Evolutionary conservation across 2,797 vertebrate species (phyloP).

Genomic region (Sebastes nivosus): DNA sequence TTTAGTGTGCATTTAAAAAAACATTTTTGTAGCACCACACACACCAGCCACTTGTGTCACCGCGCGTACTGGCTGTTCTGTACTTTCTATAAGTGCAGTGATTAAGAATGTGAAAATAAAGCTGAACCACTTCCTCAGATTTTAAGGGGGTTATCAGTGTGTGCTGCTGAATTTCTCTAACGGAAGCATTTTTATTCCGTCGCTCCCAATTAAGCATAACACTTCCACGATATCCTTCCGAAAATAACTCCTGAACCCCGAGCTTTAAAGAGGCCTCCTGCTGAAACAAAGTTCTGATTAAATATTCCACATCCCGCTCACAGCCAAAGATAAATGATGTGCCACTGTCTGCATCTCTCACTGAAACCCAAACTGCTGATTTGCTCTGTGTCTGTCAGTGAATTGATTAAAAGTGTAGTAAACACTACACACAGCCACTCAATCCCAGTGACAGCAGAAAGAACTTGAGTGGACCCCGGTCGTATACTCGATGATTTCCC

Average conservation of each 20-base stretch:
- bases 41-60: neutral
- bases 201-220: conserved; percentile 30
- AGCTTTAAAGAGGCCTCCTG: conserved; percentile 28
- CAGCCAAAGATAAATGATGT: conserved; percentile 57
- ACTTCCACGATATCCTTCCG: conserved; percentile 12
- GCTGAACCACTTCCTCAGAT: neutral
- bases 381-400: conserved; percentile 45
- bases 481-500: conserved; percentile 49
- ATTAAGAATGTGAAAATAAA: conserved; percentile 28
- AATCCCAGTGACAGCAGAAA: conserved; percentile 54
- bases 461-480: conserved; percentile 40
- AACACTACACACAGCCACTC: conserved; percentile 53
- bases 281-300: conserved; percentile 46
- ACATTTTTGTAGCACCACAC: neutral
- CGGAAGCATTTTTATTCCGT: neutral
- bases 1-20: neutral
- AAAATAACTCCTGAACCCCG: conserved; percentile 32
- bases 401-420: conserved; percentile 62
- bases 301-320: conserved; percentile 40
- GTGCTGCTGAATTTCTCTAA: conserved; percentile 15
- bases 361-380: conserved; percentile 52
- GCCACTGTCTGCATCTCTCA: conserved; percentile 43
- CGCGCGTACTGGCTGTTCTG: neutral
- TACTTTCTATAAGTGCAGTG: conserved; percentile 8
- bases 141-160: conserved; percentile 18